phyloP scores from a whole-genome alignment of 2,797 vertebrate species.

The Lophius americanus region DNA sequence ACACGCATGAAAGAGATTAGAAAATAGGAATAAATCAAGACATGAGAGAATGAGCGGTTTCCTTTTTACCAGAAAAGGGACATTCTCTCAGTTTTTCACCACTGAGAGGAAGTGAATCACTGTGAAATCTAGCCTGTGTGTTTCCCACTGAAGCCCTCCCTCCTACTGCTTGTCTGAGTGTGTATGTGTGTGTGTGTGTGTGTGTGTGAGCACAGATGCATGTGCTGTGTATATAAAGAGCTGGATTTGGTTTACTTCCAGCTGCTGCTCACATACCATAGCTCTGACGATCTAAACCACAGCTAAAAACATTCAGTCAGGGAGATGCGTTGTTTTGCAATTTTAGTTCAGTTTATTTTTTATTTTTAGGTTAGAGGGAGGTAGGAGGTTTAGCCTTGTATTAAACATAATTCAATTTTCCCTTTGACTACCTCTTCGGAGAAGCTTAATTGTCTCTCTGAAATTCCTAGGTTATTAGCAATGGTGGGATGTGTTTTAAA shows the following conservation, averaged over 20 bases:
- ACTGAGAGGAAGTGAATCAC: constrained; percentile 56
- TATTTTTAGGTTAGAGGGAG: constrained; percentile 17
- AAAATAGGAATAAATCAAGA: not conserved
- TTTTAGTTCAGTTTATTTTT: not conserved
- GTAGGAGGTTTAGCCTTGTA: constrained; percentile 59
- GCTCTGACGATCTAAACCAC: constrained; percentile 43
- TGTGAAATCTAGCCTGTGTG: constrained; percentile 59
- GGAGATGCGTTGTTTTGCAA: constrained; percentile 13
- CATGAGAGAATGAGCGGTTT: not conserved
- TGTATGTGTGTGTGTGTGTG: not conserved
- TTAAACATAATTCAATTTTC: no score
- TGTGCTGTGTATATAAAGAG: constrained; percentile 27
- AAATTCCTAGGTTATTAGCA: no score
- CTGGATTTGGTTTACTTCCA: constrained; percentile 59
- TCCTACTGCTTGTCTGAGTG: constrained; percentile 9
- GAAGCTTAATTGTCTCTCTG: no score
- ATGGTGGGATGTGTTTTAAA: no score
- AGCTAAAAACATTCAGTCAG: constrained; percentile 16
- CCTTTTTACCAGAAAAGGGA: constrained; percentile 50
- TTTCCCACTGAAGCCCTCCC: constrained; percentile 39
- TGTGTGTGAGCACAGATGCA: not conserved
- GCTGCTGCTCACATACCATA: constrained; percentile 50
- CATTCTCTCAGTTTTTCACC: constrained; percentile 37
- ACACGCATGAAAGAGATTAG: not conserved
- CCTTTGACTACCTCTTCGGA: no score